Base-by-base conservation (phyloP, 2,113 vertebrate genomes). In the Pterocles orientalis region DNA sequence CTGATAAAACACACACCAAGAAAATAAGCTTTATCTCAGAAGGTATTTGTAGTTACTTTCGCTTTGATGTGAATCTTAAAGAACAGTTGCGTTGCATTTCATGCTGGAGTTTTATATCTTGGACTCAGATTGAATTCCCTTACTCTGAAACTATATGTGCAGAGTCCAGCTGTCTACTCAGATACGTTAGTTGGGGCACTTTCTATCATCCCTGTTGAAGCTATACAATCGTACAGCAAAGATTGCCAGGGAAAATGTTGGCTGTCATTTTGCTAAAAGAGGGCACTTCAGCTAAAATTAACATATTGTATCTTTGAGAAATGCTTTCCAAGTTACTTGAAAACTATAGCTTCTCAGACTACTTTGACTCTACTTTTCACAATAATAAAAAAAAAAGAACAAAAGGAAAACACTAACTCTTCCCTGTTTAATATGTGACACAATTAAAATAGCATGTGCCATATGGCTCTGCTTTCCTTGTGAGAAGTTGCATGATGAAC, bases 61-160 rank as follows among this genome's bases (percentile, higher is more conserved):
- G 88, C 48, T 60, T 8, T 33, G 12, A 41, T 72, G 12, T 20
- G 25, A n/a, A 23, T 56, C 61, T 58, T 48, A 31, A 66, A 45
- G 34, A 75, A 24, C 3, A 10, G 11, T 41, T 50, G 4, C 41
- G 15, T 28, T 71, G 21, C 10, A 47, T 86, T 45, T 68, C 53
- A 14, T 2, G 0, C 0, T 0, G 12, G n/a, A 33, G 17, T 90
- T 92, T 31, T 26, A 0, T 20, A 15, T 57, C 18, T 34, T 18
- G 20, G 18, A 26, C 26, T 84, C 14, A 3, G 7, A n/a, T 14
- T 36, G n/a, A 58, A 36, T 75, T 89, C 51, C 58, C 10, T 25
- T 33, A 1, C 20, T 69, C 54, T 26, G 20, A 13, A n/a, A 18
- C 0, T 0, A 25, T 26, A 12, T 2, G 14, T 20, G n/a, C 26